Conservation (phyloP, 2,113 vertebrate genomes). For the Syngnathoides biaculeatus region DNA sequence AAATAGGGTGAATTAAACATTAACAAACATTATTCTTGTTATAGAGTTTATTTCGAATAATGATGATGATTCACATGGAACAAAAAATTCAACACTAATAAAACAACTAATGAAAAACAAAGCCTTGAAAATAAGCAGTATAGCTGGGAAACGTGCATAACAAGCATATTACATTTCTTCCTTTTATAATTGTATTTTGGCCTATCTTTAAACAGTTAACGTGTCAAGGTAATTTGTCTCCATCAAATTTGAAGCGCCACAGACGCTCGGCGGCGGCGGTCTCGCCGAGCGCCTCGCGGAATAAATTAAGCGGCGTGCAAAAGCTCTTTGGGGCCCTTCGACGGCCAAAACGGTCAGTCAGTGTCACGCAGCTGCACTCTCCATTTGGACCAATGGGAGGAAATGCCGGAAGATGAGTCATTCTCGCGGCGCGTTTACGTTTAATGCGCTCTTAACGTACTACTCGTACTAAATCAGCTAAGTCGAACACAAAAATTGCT, state of each 20-base stretch:
- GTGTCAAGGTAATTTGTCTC: neutral
- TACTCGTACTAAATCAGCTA: no score
- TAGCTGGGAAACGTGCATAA: no score
- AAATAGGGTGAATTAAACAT: no score
- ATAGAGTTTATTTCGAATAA: no score
- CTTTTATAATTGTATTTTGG: no score
- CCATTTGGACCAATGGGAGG: conserved; percentile 15
- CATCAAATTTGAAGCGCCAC: neutral
- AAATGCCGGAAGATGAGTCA: conserved; percentile 31
- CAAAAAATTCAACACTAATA: no score
- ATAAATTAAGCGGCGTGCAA: neutral
- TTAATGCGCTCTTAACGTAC: neutral
- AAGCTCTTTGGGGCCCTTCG: neutral
- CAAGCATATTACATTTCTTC: no score
- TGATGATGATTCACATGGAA: no score
- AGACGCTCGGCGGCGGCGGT: neutral
- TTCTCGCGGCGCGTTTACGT: conserved; percentile 13
- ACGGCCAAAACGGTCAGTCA: neutral
- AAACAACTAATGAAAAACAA: neutral
- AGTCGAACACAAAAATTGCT: no score
- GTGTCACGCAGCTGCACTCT: conserved; percentile 11
- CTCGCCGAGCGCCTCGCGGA: neutral
- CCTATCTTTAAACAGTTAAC: neutral
- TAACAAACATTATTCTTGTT: no score
- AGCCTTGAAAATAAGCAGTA: neutral